Percentiles rank a stretch among this genome's conserved stretches.
phyloP scores from a whole-genome alignment of 1,140 invertebrate species.

The Caerostris extrusa region DNA sequence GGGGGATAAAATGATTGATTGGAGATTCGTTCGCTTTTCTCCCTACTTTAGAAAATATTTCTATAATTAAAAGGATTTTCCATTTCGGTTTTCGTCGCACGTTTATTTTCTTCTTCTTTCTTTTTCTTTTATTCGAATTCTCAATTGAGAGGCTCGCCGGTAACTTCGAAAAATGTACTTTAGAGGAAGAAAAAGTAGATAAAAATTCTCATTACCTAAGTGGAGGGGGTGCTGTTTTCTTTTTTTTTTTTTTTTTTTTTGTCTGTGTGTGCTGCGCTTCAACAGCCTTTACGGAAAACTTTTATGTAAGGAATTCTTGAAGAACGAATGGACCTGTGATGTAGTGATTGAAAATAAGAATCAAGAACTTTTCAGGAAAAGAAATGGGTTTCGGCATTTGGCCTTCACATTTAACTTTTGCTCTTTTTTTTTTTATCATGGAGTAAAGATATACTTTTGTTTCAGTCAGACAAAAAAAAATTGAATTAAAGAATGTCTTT shows the following conservation, averaged over 20 bases:
- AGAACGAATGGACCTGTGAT: neutral
- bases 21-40: too few relatives aligned
- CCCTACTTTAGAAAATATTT: too few relatives aligned
- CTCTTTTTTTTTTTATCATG: neutral
- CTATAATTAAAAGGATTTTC: too few relatives aligned
- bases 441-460: neutral
- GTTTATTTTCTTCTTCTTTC: neutral
- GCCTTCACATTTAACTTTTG: neutral
- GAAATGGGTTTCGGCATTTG: neutral
- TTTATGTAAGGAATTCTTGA: neutral
- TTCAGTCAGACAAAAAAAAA: neutral
- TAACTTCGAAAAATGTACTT: neutral
- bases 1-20: too few relatives aligned
- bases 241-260: neutral
- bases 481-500: too few relatives aligned
- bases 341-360: neutral
- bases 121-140: neutral
- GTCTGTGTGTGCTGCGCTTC: neutral
- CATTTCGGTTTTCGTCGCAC: neutral
- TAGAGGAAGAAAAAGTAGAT: neutral
- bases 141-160: neutral
- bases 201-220: conserved; percentile 32
- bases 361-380: neutral
- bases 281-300: neutral
- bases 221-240: neutral